Evolutionary conservation across 2,888 invertebrate genomes (phyloP).

Genomic region (Macrophya alboannulata): DNA sequence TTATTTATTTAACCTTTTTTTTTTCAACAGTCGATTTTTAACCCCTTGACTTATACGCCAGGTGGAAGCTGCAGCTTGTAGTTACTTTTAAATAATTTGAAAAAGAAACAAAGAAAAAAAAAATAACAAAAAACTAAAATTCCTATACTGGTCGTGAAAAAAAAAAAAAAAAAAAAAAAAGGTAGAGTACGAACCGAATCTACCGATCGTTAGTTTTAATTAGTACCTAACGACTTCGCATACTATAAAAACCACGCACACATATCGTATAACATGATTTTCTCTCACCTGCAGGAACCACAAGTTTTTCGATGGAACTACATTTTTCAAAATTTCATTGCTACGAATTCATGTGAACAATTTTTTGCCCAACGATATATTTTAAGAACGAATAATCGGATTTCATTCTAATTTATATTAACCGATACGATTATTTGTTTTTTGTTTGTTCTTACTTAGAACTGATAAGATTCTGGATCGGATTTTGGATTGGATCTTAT

Average conservation of each 20-base stretch:
- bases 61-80: not conserved
- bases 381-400: too few relatives aligned
- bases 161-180: too few relatives aligned
- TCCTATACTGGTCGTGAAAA: not conserved
- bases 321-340: not conserved
- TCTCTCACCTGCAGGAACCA: not conserved
- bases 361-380: too few relatives aligned
- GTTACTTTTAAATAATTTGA: not conserved
- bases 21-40: not conserved
- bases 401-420: too few relatives aligned
- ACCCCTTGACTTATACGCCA: not conserved
- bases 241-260: not conserved
- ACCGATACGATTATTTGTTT: too few relatives aligned
- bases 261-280: not conserved
- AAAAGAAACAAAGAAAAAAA: not conserved
- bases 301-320: not conserved
- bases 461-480: too few relatives aligned
- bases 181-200: not conserved
- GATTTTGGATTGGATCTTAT: too few relatives aligned
- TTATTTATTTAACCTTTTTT: not conserved
- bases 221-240: constrained; percentile 28
- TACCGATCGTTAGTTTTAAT: constrained; percentile 45
- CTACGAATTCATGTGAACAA: not conserved
- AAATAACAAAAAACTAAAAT: not conserved
- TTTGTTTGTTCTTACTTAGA: too few relatives aligned